Evolutionary conservation across 2,888 invertebrate genomes (phyloP).

Genomic region (Sesamia inferens): DNA sequence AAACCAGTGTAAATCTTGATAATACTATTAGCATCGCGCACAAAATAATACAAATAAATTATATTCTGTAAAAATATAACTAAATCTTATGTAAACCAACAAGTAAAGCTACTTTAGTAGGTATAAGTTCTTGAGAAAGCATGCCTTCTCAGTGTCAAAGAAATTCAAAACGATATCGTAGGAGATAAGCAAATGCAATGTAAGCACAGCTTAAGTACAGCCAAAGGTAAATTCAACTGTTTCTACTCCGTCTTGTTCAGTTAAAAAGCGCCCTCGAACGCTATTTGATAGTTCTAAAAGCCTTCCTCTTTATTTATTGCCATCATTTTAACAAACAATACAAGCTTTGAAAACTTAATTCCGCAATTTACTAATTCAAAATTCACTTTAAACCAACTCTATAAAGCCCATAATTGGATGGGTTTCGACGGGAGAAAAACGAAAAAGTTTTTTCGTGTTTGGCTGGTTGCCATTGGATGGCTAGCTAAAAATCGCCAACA

Average conservation of each 20-base stretch:
- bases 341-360: constrained; percentile 70
- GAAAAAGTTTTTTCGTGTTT: constrained; percentile 70
- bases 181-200: constrained; percentile 1
- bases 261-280: constrained; percentile 52
- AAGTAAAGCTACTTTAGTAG: neutral
- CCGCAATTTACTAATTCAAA: constrained; percentile 45
- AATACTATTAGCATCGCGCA: neutral
- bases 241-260: constrained; percentile 36
- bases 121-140: neutral
- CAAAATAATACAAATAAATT: neutral
- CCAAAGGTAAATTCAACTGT: constrained; percentile 40
- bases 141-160: constrained; percentile 1
- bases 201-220: constrained; percentile 13
- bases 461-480: constrained; percentile 82
- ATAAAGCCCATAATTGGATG: constrained; percentile 66
- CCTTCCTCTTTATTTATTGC: constrained; percentile 84
- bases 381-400: constrained; percentile 56
- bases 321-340: constrained; percentile 85
- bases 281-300: constrained; percentile 77
- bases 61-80: neutral
- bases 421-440: constrained; percentile 29
- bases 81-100: neutral
- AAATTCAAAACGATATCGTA: constrained; percentile 1
- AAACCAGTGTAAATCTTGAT: too few species aligned
- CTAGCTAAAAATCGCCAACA: constrained; percentile 66